Percentiles rank a stretch among this genome's conserved stretches.
Evolutionary conservation across 2,113 vertebrate species (phyloP).

Genomic region (Mohoua ochrocephala): DNA sequence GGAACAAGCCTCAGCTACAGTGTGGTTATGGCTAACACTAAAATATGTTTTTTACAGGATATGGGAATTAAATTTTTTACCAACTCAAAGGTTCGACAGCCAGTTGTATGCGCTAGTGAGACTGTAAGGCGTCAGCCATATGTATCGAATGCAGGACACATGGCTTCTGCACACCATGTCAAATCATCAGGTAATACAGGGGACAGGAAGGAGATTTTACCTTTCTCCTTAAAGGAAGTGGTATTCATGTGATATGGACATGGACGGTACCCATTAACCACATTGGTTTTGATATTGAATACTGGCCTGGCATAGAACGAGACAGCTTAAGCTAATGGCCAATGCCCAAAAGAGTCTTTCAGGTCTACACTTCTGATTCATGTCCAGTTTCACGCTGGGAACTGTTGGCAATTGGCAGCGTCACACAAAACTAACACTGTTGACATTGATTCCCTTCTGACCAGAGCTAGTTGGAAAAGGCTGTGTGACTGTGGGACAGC

Average conservation of each 20-base stretch:
- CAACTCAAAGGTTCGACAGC: conserved; percentile 52
- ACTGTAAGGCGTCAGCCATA: background rate
- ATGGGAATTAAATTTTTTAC: conserved; percentile 64
- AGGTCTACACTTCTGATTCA: background rate
- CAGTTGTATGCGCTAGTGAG: conserved; percentile 44
- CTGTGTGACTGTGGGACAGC: accelerated
- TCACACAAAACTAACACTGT: background rate
- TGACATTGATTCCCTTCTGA: background rate
- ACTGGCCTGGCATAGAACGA: background rate
- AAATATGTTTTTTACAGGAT: conserved; percentile 25
- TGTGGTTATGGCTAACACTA: accelerated
- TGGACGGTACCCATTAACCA: background rate
- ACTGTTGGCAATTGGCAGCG: accelerated
- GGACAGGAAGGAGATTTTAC: background rate
- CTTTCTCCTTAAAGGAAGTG: background rate
- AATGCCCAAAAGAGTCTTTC: background rate
- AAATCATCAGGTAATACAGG: conserved; percentile 8
- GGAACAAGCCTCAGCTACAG: background rate
- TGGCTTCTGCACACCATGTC: background rate
- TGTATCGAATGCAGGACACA: background rate
- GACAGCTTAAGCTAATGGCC: background rate
- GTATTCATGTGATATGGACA: background rate
- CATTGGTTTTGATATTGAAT: background rate
- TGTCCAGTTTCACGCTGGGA: background rate
- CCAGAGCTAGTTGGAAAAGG: background rate